These are phyloP conservation scores for Ciconia nigra DNA, from an alignment of 2,797 vertebrate genomes.

Conservation along the genomic window DNA sequence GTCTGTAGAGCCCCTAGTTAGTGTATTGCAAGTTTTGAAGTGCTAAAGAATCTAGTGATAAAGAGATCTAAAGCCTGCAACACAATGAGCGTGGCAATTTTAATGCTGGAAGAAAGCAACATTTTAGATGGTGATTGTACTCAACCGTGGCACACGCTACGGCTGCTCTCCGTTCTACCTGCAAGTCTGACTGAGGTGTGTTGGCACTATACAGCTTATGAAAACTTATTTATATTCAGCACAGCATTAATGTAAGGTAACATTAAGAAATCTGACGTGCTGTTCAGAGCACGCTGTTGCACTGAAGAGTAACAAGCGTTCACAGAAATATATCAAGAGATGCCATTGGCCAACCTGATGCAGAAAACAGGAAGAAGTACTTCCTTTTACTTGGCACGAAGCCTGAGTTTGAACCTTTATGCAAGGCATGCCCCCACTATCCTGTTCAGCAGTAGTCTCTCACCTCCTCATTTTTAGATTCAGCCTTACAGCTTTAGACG, in stretches of 20 bases:
- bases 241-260: not conserved
- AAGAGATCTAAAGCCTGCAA: not conserved
- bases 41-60: not conserved
- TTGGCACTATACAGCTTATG: not conserved
- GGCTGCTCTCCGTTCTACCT: not conserved
- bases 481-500: not conserved
- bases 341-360: not conserved
- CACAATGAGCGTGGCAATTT: not conserved
- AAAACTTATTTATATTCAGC: not conserved
- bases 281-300: not conserved
- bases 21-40: not conserved
- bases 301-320: not conserved
- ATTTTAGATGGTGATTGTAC: not conserved
- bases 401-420: not conserved
- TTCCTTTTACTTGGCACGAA: not conserved
- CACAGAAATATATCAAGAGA: not conserved
- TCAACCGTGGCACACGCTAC: not conserved
- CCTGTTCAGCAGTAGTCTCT: not conserved
- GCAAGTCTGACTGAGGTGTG: not conserved
- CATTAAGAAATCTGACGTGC: not conserved
- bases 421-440: not conserved
- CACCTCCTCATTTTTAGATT: not conserved
- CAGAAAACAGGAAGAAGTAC: not conserved
- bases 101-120: not conserved
- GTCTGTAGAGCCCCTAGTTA: not conserved